Conservation (phyloP, 2,888 invertebrate species). For the Pseudococcus jackbeardsleyi region DNA sequence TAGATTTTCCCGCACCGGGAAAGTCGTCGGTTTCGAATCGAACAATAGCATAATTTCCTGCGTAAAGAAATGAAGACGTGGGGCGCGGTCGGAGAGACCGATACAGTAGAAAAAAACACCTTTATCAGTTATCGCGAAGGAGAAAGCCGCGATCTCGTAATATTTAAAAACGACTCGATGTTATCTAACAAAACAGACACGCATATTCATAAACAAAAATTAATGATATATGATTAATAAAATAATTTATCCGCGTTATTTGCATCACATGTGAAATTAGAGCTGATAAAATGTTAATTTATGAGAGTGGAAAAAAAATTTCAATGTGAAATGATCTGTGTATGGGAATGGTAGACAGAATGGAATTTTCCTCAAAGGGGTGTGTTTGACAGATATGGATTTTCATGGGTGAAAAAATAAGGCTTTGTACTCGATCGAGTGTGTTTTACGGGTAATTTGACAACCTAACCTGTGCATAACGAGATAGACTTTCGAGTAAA, state of each 20-base stretch:
- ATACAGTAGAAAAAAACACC: constrained; percentile 2
- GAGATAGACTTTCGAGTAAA: background rate
- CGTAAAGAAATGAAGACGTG: background rate
- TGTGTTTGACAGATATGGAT: background rate
- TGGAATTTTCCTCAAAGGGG: background rate
- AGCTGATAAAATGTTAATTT: constrained; percentile 23
- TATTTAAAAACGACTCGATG: constrained; percentile 7
- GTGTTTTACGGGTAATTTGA: constrained; percentile 13
- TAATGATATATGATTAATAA: constrained; percentile 46
- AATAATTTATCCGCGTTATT: constrained; percentile 4
- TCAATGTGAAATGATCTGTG: background rate
- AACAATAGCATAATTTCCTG: constrained; percentile 33
- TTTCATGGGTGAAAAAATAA: background rate
- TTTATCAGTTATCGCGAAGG: background rate
- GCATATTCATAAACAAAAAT: constrained; percentile 31
- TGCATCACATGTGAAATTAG: background rate
- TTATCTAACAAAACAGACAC: constrained; percentile 14
- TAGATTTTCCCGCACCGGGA: background rate
- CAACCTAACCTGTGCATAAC: background rate
- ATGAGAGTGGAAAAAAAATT: background rate
- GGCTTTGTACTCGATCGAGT: background rate
- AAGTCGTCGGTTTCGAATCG: background rate
- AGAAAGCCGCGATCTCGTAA: constrained; percentile 37
- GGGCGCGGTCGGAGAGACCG: background rate
- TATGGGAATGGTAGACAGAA: background rate